A percentile compares a stretch with the other conserved stretches of the same genome.
phyloP scores from a whole-genome alignment of 2,797 vertebrate species.

The Cyprinella venusta region DNA sequence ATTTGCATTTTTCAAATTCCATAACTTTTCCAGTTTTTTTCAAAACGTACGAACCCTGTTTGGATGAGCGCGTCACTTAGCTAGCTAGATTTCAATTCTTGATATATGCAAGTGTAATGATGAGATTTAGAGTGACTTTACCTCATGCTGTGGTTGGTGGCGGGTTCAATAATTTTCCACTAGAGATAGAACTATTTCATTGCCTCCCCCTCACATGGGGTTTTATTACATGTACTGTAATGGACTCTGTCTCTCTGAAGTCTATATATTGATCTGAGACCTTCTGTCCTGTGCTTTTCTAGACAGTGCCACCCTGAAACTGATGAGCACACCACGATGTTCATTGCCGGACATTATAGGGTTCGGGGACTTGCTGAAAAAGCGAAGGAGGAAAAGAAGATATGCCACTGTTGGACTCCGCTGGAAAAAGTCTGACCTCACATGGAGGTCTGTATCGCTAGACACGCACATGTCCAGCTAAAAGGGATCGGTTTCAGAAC shows the following conservation, averaged over 20 bases:
- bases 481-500: background rate
- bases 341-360: conserved; percentile 88
- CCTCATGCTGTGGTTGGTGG: background rate
- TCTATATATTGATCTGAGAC: conserved; percentile 58
- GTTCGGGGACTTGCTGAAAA: conserved; percentile 76
- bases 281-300: conserved; percentile 28
- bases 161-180: background rate
- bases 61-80: too few species aligned
- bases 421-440: conserved; percentile 80
- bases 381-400: conserved; percentile 70
- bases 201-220: background rate
- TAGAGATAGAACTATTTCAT: background rate
- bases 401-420: conserved; percentile 81
- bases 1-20: too few species aligned
- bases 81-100: background rate
- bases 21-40: too few species aligned
- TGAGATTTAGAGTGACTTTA: background rate
- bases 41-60: too few species aligned
- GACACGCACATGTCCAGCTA: background rate
- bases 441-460: conserved; percentile 71
- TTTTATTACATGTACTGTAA: conserved; percentile 32
- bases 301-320: conserved; percentile 70
- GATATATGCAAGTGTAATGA: background rate
- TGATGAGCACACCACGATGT: conserved; percentile 86
- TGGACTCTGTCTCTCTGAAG: conserved; percentile 41